Percentiles rank a stretch among this genome's conserved stretches.
Evolutionary conservation across 1,140 invertebrate genomes (phyloP).

Genomic region (Bombus impatiens): DNA sequence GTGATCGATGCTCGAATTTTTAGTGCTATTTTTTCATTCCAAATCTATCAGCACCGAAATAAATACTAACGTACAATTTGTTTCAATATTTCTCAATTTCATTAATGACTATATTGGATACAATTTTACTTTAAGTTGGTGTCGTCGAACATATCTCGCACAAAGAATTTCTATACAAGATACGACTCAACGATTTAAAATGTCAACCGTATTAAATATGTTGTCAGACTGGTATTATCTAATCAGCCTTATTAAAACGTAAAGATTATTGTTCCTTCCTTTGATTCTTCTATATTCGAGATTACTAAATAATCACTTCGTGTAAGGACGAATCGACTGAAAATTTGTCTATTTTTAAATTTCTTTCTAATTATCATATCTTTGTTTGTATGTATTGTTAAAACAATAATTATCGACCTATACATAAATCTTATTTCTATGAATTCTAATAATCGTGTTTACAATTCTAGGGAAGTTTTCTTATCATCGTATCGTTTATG

Average conservation of each 20-base stretch:
- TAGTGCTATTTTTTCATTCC: background rate
- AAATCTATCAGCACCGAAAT: background rate
- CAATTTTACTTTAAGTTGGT: background rate
- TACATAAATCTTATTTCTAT: background rate
- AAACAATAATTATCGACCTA: background rate
- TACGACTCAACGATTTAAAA: background rate
- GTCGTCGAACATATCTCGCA: background rate
- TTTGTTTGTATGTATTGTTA: background rate
- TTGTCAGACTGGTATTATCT: background rate
- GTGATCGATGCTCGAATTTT: slow-evolving; percentile 16
- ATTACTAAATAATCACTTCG: no score
- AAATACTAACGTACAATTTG: background rate
- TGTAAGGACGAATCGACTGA: no score
- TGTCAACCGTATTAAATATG: slow-evolving; percentile 2
- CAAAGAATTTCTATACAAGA: background rate
- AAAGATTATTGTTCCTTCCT: background rate
- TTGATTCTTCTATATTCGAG: background rate
- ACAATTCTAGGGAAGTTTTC: background rate
- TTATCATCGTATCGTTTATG: background rate
- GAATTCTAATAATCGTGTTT: background rate
- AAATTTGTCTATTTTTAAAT: no score
- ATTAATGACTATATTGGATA: background rate
- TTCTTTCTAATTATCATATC: background rate
- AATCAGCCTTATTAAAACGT: background rate
- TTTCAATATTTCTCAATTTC: background rate